phyloP scores from a whole-genome alignment of 1,140 invertebrate species.

The Bombus superbus region DNA sequence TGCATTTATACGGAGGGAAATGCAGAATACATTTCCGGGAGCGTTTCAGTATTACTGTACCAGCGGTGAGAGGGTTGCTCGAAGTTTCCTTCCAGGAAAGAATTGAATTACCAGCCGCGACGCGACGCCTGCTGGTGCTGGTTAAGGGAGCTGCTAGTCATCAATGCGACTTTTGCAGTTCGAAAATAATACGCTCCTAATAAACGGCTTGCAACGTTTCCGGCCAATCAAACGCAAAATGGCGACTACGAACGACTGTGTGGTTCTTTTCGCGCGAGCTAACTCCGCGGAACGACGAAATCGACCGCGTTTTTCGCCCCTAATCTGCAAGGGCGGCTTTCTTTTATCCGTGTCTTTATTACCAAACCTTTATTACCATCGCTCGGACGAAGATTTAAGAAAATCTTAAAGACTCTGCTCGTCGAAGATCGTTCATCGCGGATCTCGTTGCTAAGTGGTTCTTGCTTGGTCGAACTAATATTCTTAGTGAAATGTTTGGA shows the following conservation, averaged over 20 bases:
- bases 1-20: neutral
- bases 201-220: neutral
- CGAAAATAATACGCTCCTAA: slow-evolving; percentile 19
- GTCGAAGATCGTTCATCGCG: too few species aligned
- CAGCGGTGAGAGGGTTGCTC: too few species aligned
- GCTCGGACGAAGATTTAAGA: too few species aligned
- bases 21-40: slow-evolving; percentile 7
- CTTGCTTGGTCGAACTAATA: neutral
- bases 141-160: slow-evolving; percentile 9
- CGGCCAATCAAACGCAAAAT: neutral
- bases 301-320: neutral
- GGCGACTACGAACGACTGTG: neutral
- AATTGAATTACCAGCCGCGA: slow-evolving; percentile 34
- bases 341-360: neutral
- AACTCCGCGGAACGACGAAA: neutral
- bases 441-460: neutral
- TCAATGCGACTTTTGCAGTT: neutral
- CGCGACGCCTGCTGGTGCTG: neutral
- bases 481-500: neutral
- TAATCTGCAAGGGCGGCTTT: neutral
- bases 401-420: too few species aligned
- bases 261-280: too few species aligned
- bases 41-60: slow-evolving; percentile 1
- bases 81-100: slow-evolving; percentile 26
- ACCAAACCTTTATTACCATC: too few species aligned